phyloP scores from a whole-genome alignment of 2,113 vertebrate genomes.

The Empidonax alnorum region DNA sequence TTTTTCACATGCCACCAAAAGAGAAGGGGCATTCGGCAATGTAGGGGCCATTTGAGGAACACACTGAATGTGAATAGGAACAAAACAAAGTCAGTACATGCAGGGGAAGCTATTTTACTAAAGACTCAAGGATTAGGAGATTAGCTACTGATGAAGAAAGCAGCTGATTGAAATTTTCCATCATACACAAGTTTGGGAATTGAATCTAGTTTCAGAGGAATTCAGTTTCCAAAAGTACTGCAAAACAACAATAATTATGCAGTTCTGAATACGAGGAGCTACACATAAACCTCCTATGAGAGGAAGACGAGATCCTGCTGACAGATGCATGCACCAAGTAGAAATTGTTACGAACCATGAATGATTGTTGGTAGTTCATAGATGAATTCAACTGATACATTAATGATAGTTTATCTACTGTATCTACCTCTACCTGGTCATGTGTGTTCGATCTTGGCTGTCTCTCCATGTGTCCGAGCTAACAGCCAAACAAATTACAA shows the following conservation, averaged over 20 bases:
- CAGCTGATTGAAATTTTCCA: neutral
- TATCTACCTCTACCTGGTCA: neutral
- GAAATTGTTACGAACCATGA: neutral
- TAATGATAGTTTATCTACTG: neutral
- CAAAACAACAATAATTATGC: neutral
- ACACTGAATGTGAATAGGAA: neutral
- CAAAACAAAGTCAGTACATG: neutral
- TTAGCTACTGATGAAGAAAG: neutral
- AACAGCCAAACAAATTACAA: neutral
- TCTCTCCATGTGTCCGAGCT: neutral
- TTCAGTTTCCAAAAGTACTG: neutral
- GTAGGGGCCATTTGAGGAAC: neutral
- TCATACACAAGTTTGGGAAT: neutral
- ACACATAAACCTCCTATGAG: neutral
- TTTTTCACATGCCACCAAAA: neutral
- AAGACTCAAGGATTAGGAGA: neutral
- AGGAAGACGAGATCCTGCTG: neutral
- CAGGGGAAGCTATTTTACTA: neutral
- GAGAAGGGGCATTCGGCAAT: neutral
- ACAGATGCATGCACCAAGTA: neutral
- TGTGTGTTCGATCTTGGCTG: fast-evolving
- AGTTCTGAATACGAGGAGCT: neutral
- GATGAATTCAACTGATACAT: neutral
- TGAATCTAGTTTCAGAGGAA: neutral
- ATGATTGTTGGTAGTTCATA: neutral